Conservation (phyloP, 2,797 vertebrate species). For the Macropus fuliginosus region DNA sequence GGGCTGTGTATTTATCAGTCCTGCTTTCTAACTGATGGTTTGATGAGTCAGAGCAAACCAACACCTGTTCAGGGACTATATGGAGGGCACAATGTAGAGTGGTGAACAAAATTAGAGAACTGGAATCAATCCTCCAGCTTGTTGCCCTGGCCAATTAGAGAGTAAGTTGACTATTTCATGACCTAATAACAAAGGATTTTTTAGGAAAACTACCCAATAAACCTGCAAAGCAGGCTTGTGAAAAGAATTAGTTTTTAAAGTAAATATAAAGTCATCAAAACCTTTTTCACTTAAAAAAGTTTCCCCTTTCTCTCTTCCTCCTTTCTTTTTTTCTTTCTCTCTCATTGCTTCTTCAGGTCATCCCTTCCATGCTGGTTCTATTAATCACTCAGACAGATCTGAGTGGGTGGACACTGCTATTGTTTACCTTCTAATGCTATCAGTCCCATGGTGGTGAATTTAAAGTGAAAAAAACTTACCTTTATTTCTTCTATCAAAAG, state of each 20-base stretch:
- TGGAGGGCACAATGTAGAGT: background rate
- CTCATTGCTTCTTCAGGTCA: background rate
- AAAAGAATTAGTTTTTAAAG: slow-evolving; percentile 6
- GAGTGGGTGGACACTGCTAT: background rate
- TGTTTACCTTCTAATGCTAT: slow-evolving; percentile 38
- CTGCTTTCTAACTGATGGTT: slow-evolving; percentile 32
- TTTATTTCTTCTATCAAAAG: slow-evolving; percentile 22
- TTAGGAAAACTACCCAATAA: background rate
- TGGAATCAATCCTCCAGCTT: background rate
- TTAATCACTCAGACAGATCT: background rate
- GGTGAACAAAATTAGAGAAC: background rate
- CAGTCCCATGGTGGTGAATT: background rate
- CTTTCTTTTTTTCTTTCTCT: background rate
- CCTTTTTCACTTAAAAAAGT: background rate
- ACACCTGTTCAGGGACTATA: slow-evolving; percentile 47
- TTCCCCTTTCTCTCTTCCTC: background rate
- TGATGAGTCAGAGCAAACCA: slow-evolving; percentile 29
- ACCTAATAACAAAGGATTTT: background rate
- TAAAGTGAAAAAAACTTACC: slow-evolving; percentile 5
- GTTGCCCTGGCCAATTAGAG: background rate
- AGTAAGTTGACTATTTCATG: background rate
- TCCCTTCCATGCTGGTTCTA: background rate
- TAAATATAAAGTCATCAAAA: slow-evolving; percentile 20
- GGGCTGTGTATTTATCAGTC: background rate
- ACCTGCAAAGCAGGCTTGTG: background rate